phyloP scores from a whole-genome alignment of 2,888 invertebrate species.

The Syritta pipiens region DNA sequence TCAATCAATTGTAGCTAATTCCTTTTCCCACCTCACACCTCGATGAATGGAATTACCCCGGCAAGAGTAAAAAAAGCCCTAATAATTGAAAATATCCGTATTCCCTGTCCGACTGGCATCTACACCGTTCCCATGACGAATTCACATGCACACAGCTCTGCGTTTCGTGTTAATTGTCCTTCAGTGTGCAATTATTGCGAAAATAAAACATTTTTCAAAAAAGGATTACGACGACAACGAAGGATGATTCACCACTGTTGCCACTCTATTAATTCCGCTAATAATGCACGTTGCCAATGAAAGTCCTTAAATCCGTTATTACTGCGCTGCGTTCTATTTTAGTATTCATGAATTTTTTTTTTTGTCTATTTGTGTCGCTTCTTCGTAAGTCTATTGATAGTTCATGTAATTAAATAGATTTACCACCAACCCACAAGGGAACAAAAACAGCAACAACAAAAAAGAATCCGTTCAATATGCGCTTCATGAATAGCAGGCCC shows the following conservation, averaged over 20 bases:
- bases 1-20: too few relatives aligned
- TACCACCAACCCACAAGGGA: conserved; percentile 46
- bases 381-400: conserved; percentile 51
- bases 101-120: background rate
- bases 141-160: conserved; percentile 6
- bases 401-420: conserved; percentile 64
- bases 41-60: too few relatives aligned
- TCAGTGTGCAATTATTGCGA: conserved; percentile 62
- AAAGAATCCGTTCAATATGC: conserved; percentile 16
- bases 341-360: background rate
- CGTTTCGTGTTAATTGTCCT: conserved; percentile 52
- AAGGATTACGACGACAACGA: conserved; percentile 56
- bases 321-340: conserved; percentile 35
- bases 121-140: conserved; percentile 28
- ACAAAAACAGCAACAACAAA: conserved; percentile 19
- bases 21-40: too few relatives aligned
- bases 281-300: conserved; percentile 24
- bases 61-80: background rate
- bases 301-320: conserved; percentile 53
- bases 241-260: conserved; percentile 51
- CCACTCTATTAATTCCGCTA: conserved; percentile 50
- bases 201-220: conserved; percentile 53
- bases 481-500: conserved; percentile 13
- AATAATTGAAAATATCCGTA: background rate
- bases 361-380: background rate